Evolutionary conservation across 2,888 invertebrate species (phyloP), one percentile per base, ranked within the genome.

Genomic region (Dasysyrphus tricinctus): DNA sequence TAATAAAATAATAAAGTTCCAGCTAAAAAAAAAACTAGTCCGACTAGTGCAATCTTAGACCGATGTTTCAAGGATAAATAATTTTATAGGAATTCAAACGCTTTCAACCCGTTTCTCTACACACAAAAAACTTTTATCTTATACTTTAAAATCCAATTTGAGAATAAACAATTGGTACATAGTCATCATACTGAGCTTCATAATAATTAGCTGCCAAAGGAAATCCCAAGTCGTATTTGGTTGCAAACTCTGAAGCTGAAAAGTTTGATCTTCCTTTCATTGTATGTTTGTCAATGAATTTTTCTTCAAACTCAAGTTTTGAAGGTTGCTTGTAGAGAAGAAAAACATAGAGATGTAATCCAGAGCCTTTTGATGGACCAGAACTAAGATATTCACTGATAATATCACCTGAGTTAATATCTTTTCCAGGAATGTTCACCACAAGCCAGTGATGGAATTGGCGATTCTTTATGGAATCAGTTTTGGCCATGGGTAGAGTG

Each of bases 401-500:
- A 1, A 94, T 94, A 79, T 97, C 96, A n/a, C 98, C 98, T 12
- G 94, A 93, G 0, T 91, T 90, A 4, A 98, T 90, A 85, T 96
- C 93, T 88, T 91, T 93, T n/a, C 96, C 97, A 19, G 96, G 96
- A 89, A 98, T 96, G 90, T 98, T 98, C 32, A 95, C 96, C 0
- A 98, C 96, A 14, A 98, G 92, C 98, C 98, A 98, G 91, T 98
- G 98, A 90, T 96, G 96, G 96, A 96, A 98, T 92, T 98, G 98
- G 42, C 98, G 94, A 91, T 94, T 95, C 88, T 93, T 6, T 6
- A 32, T 96, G 0, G 97, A 97, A 11, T 96, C 94, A 49, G 94
- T 92, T 74, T 98, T 95, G 88, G 96, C 96, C 0, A 9, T 16
- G 5, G 16, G 16, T 16, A 32, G 32, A 32, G 98, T 98, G 93